Evolutionary conservation across 2,113 vertebrate species (phyloP).

Genomic region (Takifugu flavidus): DNA sequence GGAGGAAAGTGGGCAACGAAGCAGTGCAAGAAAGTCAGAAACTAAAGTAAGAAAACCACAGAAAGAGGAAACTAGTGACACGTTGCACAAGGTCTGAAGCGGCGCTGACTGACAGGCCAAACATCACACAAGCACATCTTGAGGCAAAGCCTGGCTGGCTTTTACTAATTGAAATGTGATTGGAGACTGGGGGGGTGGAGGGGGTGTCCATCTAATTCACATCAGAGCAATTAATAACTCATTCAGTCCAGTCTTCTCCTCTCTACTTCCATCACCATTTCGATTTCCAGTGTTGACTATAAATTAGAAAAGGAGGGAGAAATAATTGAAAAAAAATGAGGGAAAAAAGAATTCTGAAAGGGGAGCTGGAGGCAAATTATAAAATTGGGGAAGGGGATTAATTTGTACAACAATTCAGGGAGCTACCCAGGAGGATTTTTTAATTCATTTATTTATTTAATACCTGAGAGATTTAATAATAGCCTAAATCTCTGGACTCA

Average conservation of each 20-base stretch:
- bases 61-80: slow-evolving; percentile 43
- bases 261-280: slow-evolving; percentile 47
- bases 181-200: slow-evolving; percentile 50
- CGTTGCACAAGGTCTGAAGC: slow-evolving; percentile 51
- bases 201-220: slow-evolving; percentile 68
- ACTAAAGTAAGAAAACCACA: slow-evolving; percentile 12
- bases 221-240: slow-evolving; percentile 75
- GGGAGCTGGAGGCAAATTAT: slow-evolving; percentile 46
- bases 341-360: slow-evolving; percentile 36
- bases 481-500: slow-evolving; percentile 35
- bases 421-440: slow-evolving; percentile 34
- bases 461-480: slow-evolving; percentile 49
- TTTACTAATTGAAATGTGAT: slow-evolving; percentile 77
- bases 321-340: slow-evolving; percentile 66
- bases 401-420: slow-evolving; percentile 63
- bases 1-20: slow-evolving; percentile 20
- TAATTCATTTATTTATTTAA: slow-evolving; percentile 16
- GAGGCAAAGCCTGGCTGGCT: slow-evolving; percentile 67
- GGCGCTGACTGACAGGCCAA: slow-evolving; percentile 73
- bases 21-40: slow-evolving; percentile 1
- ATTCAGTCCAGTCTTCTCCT: slow-evolving; percentile 35
- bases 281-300: slow-evolving; percentile 60
- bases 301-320: slow-evolving; percentile 60
- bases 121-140: slow-evolving; percentile 70
- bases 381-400: slow-evolving; percentile 58